Conservation (phyloP, 2,888 invertebrate genomes). For the Cerastis leucographa region DNA sequence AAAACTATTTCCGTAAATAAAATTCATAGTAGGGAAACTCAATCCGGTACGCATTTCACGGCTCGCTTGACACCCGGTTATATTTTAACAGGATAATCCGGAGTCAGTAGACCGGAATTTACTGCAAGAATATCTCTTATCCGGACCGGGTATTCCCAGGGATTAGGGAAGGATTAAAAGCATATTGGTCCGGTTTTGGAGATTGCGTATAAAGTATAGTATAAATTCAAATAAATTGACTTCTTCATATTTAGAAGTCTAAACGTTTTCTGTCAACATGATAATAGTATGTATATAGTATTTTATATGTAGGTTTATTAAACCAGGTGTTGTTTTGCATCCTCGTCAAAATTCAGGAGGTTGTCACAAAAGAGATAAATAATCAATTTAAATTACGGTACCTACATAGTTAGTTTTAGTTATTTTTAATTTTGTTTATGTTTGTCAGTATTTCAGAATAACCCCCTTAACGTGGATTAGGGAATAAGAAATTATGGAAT, state of each 20-base stretch:
- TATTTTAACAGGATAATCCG: conserved; percentile 68
- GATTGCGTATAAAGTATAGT: neutral
- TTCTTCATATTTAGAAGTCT: neutral
- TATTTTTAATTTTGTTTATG: too few species aligned
- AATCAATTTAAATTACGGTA: too few species aligned
- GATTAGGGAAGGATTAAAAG: conserved; percentile 56
- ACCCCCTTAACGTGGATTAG: too few species aligned
- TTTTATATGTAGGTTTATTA: too few species aligned
- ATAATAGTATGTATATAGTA: too few species aligned
- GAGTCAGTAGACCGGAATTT: conserved; percentile 50
- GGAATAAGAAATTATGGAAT: too few species aligned
- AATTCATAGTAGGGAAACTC: conserved; percentile 53
- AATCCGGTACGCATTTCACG: conserved; percentile 64
- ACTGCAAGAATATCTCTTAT: conserved; percentile 60
- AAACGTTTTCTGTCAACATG: too few species aligned
- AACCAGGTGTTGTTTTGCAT: too few species aligned
- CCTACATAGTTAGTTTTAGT: too few species aligned
- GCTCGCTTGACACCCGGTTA: conserved; percentile 58
- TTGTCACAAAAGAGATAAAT: too few species aligned
- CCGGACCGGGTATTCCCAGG: conserved; percentile 35
- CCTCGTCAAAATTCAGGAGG: too few species aligned
- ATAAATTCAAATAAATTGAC: neutral
- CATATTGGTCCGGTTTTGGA: conserved; percentile 25
- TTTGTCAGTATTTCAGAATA: too few species aligned
- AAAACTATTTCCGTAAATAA: conserved; percentile 58